Percentiles rank a stretch among this genome's conserved stretches.
Evolutionary conservation across 2,113 vertebrate genomes (phyloP).

Genomic region (Caranx ignobilis): DNA sequence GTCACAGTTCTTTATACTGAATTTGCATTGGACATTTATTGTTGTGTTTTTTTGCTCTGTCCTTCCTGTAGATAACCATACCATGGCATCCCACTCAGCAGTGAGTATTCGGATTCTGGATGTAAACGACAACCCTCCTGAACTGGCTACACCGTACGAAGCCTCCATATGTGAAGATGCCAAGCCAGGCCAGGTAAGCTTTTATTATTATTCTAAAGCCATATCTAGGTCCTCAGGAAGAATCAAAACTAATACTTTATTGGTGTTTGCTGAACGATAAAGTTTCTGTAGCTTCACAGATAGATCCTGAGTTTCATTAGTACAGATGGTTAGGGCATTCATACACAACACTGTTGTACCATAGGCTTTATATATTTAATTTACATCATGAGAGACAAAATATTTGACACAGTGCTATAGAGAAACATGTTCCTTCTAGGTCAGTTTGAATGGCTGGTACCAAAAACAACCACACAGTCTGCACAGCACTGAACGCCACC

Average conservation of each 20-base stretch:
- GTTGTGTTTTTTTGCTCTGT: slow-evolving; percentile 15
- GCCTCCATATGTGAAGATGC: slow-evolving; percentile 95
- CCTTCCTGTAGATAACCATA: slow-evolving; percentile 88
- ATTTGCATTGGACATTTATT: not conserved
- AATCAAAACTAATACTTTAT: not conserved
- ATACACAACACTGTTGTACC: not conserved
- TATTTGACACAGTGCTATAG: not conserved
- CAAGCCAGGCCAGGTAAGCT: slow-evolving; percentile 93
- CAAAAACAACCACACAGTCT: not conserved
- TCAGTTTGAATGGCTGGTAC: not conserved
- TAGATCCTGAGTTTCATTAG: not conserved
- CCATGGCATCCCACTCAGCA: slow-evolving; percentile 88
- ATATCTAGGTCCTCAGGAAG: not conserved
- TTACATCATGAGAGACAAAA: not conserved
- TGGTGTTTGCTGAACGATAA: not conserved
- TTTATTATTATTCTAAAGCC: not conserved
- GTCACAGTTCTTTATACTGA: not conserved
- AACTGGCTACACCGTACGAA: slow-evolving; percentile 94
- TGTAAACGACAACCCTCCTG: slow-evolving; percentile 97
- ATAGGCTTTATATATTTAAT: not conserved
- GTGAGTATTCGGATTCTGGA: slow-evolving; percentile 96
- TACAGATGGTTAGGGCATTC: not conserved
- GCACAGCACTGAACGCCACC: not conserved
- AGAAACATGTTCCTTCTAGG: not conserved
- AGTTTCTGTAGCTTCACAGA: not conserved